phyloP scores from a whole-genome alignment of 2,797 vertebrate genomes.

The Anniella stebbinsi region DNA sequence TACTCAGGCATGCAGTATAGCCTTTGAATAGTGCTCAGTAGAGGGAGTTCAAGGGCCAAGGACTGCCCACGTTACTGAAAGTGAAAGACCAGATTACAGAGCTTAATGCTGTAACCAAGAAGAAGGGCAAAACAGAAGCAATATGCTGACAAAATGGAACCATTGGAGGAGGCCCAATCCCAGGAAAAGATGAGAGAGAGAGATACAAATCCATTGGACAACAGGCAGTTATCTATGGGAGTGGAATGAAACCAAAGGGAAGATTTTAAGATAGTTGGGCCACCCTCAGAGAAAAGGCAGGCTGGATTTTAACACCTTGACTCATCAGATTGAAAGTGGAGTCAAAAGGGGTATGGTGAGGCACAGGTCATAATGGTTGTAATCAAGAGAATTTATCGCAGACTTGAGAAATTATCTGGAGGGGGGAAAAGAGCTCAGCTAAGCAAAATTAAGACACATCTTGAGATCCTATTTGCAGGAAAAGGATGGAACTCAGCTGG shows the following conservation, averaged over 20 bases:
- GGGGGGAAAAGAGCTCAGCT: not conserved
- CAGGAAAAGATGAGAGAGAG: not conserved
- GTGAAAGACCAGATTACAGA: not conserved
- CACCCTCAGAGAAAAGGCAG: not conserved
- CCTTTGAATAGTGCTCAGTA: no score
- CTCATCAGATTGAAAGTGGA: not conserved
- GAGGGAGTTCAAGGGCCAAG: no score
- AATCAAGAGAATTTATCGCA: not conserved
- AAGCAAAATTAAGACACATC: not conserved
- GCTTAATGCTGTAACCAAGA: not conserved
- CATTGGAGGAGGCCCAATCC: no score
- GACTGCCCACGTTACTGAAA: not conserved
- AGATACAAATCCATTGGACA: no score
- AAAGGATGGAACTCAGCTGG: not conserved
- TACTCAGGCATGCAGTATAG: no score
- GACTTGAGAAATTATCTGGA: not conserved
- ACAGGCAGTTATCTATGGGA: no score
- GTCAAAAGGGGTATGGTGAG: not conserved
- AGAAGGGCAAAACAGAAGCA: not conserved
- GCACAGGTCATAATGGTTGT: not conserved
- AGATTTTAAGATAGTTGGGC: no score
- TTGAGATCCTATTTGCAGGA: not conserved
- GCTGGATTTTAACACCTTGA: not conserved
- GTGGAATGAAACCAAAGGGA: no score
- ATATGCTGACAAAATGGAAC: not conserved